Conservation (phyloP, 35 echinoderm and acorn worm genomes). For the Ophiothrix spiculata region DNA sequence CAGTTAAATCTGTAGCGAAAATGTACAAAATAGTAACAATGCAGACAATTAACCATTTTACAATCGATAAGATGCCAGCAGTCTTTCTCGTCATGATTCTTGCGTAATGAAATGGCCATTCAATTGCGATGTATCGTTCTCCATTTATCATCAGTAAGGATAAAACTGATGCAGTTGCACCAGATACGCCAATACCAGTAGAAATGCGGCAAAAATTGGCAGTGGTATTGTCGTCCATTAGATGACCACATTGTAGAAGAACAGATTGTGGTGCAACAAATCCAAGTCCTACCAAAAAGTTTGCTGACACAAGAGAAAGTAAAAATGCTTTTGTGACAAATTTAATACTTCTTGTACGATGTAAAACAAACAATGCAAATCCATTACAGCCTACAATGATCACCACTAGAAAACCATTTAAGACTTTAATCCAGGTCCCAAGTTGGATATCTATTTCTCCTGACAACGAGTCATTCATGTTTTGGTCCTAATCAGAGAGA, state of each 20-base stretch:
- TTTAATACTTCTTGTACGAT: not conserved
- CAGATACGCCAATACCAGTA: not conserved
- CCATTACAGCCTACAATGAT: no score
- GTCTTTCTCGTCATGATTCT: not conserved
- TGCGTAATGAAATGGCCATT: not conserved
- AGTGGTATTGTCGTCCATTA: not conserved
- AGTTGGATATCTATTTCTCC: no score
- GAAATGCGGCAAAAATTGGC: not conserved
- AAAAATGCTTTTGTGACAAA: not conserved
- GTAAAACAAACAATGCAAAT: no score
- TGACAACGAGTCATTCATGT: no score
- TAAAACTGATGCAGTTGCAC: not conserved
- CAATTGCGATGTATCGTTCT: not conserved
- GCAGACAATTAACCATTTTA: not conserved
- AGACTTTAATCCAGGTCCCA: no score
- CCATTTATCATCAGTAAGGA: not conserved
- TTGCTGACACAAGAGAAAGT: not conserved
- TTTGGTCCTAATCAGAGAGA: no score
- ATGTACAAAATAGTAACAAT: not conserved
- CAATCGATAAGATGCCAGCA: not conserved
- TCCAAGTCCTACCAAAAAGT: not conserved
- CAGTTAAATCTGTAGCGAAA: not conserved
- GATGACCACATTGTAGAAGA: not conserved
- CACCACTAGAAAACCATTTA: no score
- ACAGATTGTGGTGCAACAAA: not conserved